Evolutionary conservation across 2,888 invertebrate genomes (phyloP).

Genomic region (Aleiodes alternator): DNA sequence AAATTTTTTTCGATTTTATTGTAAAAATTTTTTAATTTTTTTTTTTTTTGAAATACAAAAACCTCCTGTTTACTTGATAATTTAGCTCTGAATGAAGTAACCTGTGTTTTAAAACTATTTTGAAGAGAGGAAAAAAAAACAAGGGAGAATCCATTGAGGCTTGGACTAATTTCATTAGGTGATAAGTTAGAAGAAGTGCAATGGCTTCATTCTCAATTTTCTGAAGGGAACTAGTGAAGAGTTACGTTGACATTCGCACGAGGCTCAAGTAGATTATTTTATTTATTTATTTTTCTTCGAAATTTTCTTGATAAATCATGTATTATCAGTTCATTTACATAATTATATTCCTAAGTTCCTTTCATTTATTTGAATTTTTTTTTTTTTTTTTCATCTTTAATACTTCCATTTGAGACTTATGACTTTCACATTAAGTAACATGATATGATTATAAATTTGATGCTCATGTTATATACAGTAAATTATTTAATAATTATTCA

Average conservation of each 20-base stretch:
- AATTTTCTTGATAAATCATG: no score
- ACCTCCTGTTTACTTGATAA: slow-evolving; percentile 49
- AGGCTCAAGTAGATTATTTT: not conserved
- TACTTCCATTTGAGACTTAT: no score
- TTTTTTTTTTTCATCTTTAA: no score
- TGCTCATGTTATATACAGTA: not conserved
- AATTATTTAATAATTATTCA: slow-evolving; percentile 20
- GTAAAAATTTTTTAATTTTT: slow-evolving; percentile 8
- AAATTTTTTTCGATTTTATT: not conserved
- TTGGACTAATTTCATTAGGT: slow-evolving; percentile 68
- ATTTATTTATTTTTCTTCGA: not conserved
- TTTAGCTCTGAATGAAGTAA: slow-evolving; percentile 56
- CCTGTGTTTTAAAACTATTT: not conserved
- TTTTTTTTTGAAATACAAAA: slow-evolving; percentile 1
- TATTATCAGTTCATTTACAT: no score
- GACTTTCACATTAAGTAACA: not conserved
- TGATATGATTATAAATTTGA: not conserved
- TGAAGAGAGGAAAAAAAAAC: slow-evolving; percentile 45
- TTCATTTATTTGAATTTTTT: no score
- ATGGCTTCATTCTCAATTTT: slow-evolving; percentile 63
- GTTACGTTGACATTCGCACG: slow-evolving; percentile 24
- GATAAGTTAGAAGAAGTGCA: slow-evolving; percentile 59
- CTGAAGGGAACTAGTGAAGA: not conserved
- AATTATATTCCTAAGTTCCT: no score
- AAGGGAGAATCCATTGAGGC: slow-evolving; percentile 37